Base-by-base conservation (phyloP, 2,888 invertebrate genomes). In the Macrosoma leucophasiata region DNA sequence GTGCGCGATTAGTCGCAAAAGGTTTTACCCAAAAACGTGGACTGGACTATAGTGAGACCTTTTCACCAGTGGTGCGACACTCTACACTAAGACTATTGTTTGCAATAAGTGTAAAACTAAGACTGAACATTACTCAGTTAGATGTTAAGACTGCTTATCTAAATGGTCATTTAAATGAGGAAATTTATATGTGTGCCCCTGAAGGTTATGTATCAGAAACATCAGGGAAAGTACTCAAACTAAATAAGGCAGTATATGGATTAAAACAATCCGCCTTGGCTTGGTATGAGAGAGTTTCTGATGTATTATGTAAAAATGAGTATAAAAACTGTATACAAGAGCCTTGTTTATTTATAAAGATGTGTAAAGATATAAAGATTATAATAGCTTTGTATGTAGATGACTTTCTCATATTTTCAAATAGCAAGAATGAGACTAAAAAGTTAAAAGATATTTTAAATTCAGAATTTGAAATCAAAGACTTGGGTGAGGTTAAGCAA, bases 81-180 rank as follows among this genome's bases (percentile, higher is more conserved):
- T 33, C 45, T 8, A 45, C 41, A 7, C 14, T 48, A 1, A 39
- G 35, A 29, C 7, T 44, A 10, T 21, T 47, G 6, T 40, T 44
- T 19, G 39, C 41, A n/a, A 31, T 48, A 22, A 24, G 33, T 31
- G 39, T 39, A 9, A 2, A 46, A 13, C 23, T 36, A 9, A 13
- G 23, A 14, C 29, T 48, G 11, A 13, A 43, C 11, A 32, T 39
- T 3, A 33, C 10, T 2, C 43, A 48, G 27, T 6, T 41, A 15
- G 43, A 43, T 35, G 39, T 40, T 7, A 36, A 28, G 13, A 41
- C 44, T n/a, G 45, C 41, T 8, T 41, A 39, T 17, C 20, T 41
- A 8, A 41, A 43, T 31, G 43, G 43, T 24, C 19, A n/a, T 29
- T 15, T 43, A 10, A 13, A 41, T 11, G 40, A 43, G 17, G 14